Evolutionary conservation across 2,113 vertebrate genomes (phyloP).

Genomic region (Dipodomys merriami): DNA sequence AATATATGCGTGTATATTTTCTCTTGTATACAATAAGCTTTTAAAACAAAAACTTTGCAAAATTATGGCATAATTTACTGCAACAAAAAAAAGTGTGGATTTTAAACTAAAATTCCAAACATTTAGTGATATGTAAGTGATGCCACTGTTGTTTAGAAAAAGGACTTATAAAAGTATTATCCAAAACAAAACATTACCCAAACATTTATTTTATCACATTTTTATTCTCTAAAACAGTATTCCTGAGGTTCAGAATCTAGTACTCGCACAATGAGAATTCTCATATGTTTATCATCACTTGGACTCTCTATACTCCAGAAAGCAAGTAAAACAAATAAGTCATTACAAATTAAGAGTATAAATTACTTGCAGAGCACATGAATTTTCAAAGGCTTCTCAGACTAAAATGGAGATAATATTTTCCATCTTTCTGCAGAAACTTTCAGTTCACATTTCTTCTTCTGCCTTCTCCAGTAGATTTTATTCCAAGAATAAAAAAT

Average conservation of each 20-base stretch:
- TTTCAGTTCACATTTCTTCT: background rate
- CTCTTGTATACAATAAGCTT: background rate
- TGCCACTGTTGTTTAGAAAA: background rate
- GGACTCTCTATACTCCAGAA: background rate
- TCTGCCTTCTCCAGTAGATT: background rate
- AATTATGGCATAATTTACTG: background rate
- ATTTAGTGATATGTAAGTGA: background rate
- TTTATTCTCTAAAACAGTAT: background rate
- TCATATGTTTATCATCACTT: background rate
- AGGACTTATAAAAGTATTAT: background rate
- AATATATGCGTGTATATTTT: background rate
- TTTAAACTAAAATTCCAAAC: background rate
- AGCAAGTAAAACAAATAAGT: background rate
- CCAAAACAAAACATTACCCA: background rate
- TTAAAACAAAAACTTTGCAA: background rate
- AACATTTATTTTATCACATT: background rate
- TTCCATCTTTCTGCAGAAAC: background rate
- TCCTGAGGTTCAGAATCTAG: background rate
- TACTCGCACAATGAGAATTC: background rate
- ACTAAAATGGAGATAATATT: background rate
- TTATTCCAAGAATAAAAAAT: background rate
- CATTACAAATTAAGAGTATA: background rate
- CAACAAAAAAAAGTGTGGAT: background rate
- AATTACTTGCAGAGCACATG: background rate
- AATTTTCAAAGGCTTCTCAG: background rate